A percentile compares a stretch with the other conserved stretches of the same genome.
These are phyloP conservation scores for Xiphorhynchus elegans DNA, from an alignment of 2,113 vertebrate genomes.

Conservation along the genomic window DNA sequence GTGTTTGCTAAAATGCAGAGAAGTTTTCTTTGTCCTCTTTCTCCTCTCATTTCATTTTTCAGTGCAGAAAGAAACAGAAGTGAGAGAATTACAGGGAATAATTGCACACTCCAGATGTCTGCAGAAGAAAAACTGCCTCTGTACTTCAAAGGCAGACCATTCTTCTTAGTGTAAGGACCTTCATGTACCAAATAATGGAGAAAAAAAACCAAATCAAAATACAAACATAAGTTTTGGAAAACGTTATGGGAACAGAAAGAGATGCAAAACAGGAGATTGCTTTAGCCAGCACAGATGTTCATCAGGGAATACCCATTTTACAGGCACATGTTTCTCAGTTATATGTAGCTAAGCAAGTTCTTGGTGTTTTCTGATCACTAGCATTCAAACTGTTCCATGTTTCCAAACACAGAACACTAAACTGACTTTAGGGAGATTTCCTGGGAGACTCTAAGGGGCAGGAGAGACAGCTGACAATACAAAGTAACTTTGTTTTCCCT, in stretches of 20 bases:
- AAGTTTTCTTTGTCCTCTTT: neutral
- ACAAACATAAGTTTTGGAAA: neutral
- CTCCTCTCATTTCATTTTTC: neutral
- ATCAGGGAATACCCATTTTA: neutral
- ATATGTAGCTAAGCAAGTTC: neutral
- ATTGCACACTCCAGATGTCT: neutral
- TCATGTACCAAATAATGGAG: neutral
- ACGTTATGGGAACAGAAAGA: neutral
- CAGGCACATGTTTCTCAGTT: neutral
- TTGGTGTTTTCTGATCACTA: neutral
- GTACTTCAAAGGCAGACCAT: neutral
- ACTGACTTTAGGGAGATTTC: neutral
- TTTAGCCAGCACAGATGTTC: neutral
- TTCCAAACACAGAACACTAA: neutral
- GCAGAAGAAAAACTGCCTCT: neutral
- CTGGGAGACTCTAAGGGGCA: neutral
- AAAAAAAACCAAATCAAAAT: neutral
- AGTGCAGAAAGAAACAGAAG: neutral
- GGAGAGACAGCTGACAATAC: neutral
- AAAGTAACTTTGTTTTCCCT: neutral
- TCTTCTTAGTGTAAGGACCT: neutral
- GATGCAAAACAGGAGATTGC: neutral
- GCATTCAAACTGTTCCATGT: neutral
- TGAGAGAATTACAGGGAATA: neutral
- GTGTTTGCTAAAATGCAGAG: neutral